Evolutionary conservation across 2,797 vertebrate species (phyloP).

Genomic region (Numenius phaeopus): DNA sequence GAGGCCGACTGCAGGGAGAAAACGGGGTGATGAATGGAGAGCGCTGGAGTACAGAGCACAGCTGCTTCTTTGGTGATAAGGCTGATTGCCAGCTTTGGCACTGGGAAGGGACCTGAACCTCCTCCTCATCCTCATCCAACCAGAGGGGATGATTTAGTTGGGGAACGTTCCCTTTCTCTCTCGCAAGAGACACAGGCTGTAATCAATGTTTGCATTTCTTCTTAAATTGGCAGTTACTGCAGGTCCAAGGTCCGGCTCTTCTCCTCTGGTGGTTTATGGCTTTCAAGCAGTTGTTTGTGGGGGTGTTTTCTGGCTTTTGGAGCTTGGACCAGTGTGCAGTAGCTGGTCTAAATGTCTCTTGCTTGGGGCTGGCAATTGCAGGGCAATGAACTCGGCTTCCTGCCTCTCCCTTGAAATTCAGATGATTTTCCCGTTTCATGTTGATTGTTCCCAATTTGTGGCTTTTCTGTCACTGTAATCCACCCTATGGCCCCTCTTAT

Average conservation of each 20-base stretch:
- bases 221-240: not conserved
- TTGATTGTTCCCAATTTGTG: not conserved
- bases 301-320: not conserved
- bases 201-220: constrained; percentile 13
- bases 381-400: not conserved
- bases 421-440: not conserved
- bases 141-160: not conserved
- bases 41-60: not conserved
- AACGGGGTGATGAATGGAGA: constrained; percentile 3
- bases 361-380: not conserved
- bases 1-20: not conserved
- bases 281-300: not conserved
- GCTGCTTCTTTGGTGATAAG: not conserved
- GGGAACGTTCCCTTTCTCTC: not conserved
- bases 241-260: not conserved
- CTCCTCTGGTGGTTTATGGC: not conserved
- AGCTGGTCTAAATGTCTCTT: not conserved
- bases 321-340: not conserved
- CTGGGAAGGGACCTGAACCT: not conserved
- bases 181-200: not conserved
- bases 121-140: not conserved
- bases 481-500: not conserved
- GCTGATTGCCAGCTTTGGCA: not conserved
- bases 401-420: not conserved
- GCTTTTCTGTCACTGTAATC: not conserved